Conservation (phyloP, 92 coral and sea anemone species). For the Porites divaricata region DNA sequence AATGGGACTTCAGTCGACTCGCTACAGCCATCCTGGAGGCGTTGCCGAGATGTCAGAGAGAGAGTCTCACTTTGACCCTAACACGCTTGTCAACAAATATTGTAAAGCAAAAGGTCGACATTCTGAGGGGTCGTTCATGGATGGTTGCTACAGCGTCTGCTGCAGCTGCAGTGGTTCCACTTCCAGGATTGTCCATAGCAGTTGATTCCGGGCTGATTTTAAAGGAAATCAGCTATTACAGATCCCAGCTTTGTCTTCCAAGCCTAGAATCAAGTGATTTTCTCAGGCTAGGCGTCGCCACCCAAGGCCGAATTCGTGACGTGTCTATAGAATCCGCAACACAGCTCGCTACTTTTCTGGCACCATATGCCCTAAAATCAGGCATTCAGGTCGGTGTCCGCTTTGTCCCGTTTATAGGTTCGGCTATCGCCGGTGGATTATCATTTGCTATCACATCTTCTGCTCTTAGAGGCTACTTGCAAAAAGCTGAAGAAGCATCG, state of each 20-base stretch:
- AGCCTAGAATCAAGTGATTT: slow-evolving; percentile 11
- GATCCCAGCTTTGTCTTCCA: slow-evolving; percentile 46
- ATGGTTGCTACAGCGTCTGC: slow-evolving; percentile 16
- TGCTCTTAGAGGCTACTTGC: too few relatives aligned
- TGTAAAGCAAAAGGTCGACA: too few relatives aligned
- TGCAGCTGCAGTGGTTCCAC: too few relatives aligned
- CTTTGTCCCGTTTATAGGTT: slow-evolving; percentile 40
- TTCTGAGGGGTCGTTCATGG: slow-evolving; percentile 1
- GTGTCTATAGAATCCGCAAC: slow-evolving; percentile 3
- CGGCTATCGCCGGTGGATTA: slow-evolving; percentile 12
- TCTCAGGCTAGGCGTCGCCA: slow-evolving; percentile 6
- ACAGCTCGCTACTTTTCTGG: background rate
- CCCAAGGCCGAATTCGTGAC: slow-evolving; percentile 19
- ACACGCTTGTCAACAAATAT: too few relatives aligned
- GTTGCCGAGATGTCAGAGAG: too few relatives aligned
- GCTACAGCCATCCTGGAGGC: too few relatives aligned
- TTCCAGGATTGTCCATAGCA: slow-evolving; percentile 23
- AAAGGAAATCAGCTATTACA: slow-evolving; percentile 30
- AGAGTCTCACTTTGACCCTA: too few relatives aligned
- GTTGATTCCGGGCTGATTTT: slow-evolving; percentile 29
- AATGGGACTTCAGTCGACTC: too few relatives aligned
- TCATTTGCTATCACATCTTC: slow-evolving; percentile 40
- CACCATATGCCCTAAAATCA: slow-evolving; percentile 9
- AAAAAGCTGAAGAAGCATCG: too few relatives aligned
- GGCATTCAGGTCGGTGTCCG: slow-evolving; percentile 25